Evolutionary conservation across 2,888 invertebrate species (phyloP).

Genomic region (Crossocerus cetratus): DNA sequence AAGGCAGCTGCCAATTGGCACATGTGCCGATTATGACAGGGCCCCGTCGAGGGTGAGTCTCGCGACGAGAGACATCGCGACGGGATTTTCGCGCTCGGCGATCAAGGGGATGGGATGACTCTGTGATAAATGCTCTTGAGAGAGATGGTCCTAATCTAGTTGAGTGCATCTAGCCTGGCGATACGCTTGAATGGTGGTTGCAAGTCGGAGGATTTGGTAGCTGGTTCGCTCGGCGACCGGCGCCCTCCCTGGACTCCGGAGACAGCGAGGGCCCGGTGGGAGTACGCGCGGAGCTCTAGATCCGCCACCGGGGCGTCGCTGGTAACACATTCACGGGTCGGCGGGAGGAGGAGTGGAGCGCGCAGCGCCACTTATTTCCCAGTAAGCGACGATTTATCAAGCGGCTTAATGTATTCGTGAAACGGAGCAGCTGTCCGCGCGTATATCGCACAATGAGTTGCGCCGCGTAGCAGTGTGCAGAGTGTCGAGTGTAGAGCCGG

Average conservation of each 20-base stretch:
- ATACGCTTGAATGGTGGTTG: background rate
- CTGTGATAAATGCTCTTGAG: no score
- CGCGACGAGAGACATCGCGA: no score
- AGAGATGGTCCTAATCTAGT: background rate
- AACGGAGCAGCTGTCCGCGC: conserved; percentile 44
- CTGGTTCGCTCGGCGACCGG: background rate
- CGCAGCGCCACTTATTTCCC: conserved; percentile 44
- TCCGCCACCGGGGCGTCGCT: no score
- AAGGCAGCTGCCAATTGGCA: conserved; percentile 59
- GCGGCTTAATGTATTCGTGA: conserved; percentile 55
- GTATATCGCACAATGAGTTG: conserved; percentile 25
- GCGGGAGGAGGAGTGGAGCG: no score
- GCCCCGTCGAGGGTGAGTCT: background rate
- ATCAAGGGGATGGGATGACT: background rate
- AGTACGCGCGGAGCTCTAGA: no score
- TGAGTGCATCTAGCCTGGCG: background rate
- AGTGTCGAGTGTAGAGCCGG: no score
- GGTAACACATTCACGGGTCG: no score
- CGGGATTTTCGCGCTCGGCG: background rate
- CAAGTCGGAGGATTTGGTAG: background rate
- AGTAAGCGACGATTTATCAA: conserved; percentile 58
- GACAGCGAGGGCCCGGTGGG: no score
- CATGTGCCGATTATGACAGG: conserved; percentile 51
- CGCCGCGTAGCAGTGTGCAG: background rate
- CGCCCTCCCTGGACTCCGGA: background rate